Conservation (phyloP, 1,140 invertebrate genomes). For the Drosophila ercepeae region DNA sequence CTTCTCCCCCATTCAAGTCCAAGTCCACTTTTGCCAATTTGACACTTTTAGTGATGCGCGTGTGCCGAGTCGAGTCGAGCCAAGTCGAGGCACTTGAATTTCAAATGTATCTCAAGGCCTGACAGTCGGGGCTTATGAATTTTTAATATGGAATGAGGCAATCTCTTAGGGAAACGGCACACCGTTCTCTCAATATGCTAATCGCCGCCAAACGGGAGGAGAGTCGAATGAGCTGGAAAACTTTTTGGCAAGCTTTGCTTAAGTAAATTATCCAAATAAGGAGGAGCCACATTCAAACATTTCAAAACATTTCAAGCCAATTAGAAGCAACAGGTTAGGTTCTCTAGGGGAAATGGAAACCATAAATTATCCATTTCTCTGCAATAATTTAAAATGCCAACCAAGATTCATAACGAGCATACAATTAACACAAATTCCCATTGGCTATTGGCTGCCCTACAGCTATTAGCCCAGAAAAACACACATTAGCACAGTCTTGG, state of each 20-base stretch:
- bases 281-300: neutral
- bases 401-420: slow-evolving; percentile 67
- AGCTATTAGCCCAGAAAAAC: slow-evolving; percentile 77
- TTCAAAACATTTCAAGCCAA: neutral
- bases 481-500: slow-evolving; percentile 57
- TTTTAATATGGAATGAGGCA: slow-evolving; percentile 70
- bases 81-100: slow-evolving; percentile 64
- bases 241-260: slow-evolving; percentile 25
- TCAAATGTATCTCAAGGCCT: slow-evolving; percentile 67
- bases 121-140: slow-evolving; percentile 75
- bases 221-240: slow-evolving; percentile 15
- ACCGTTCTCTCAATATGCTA: slow-evolving; percentile 28
- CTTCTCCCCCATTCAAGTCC: neutral
- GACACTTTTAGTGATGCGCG: slow-evolving; percentile 70
- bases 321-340: slow-evolving; percentile 21
- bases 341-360: neutral
- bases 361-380: slow-evolving; percentile 23
- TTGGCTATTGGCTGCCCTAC: slow-evolving; percentile 19
- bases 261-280: slow-evolving; percentile 26
- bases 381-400: slow-evolving; percentile 47
- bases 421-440: slow-evolving; percentile 57
- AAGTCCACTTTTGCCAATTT: slow-evolving; percentile 70
- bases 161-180: slow-evolving; percentile 39
- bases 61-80: slow-evolving; percentile 30
- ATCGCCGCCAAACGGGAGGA: neutral